A percentile compares a stretch with the other conserved stretches of the same genome.
Evolutionary conservation across 2,797 vertebrate species (phyloP).

Genomic region (Monodelphis domestica): DNA sequence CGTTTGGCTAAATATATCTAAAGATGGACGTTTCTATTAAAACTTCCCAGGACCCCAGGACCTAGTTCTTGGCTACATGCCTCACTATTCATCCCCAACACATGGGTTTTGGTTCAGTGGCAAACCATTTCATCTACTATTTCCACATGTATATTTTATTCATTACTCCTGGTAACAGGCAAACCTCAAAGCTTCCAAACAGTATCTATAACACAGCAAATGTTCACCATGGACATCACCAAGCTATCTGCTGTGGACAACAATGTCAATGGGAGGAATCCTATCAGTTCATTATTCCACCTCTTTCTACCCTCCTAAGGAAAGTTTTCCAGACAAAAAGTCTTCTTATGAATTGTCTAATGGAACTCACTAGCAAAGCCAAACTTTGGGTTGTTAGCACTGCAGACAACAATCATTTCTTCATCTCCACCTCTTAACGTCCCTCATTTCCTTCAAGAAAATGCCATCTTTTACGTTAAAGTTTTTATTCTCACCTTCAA

Average conservation of each 20-base stretch:
- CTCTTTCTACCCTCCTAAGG: background rate
- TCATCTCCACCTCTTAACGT: background rate
- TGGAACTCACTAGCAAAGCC: background rate
- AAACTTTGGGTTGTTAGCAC: background rate
- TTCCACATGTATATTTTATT: background rate
- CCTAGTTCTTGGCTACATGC: conserved; percentile 8
- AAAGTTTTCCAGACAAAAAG: conserved; percentile 3
- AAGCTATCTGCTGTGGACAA: background rate
- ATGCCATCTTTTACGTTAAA: background rate
- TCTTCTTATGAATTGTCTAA: background rate
- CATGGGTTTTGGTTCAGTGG: background rate
- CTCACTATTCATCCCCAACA: background rate
- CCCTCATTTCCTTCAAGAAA: background rate
- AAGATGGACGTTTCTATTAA: conserved; percentile 50
- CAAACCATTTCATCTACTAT: background rate
- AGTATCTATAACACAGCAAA: background rate
- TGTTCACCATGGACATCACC: conserved; percentile 2
- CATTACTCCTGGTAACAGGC: background rate
- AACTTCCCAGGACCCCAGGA: conserved; percentile 16
- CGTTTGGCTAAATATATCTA: conserved; percentile 30
- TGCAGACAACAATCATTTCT: background rate
- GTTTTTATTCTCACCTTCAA: background rate
- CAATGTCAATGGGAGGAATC: conserved; percentile 8
- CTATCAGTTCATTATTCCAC: conserved; percentile 28
- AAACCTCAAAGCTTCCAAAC: conserved; percentile 5